Evolutionary conservation across 1,140 invertebrate genomes (phyloP).

Genomic region (Aphidius gifuensis): DNA sequence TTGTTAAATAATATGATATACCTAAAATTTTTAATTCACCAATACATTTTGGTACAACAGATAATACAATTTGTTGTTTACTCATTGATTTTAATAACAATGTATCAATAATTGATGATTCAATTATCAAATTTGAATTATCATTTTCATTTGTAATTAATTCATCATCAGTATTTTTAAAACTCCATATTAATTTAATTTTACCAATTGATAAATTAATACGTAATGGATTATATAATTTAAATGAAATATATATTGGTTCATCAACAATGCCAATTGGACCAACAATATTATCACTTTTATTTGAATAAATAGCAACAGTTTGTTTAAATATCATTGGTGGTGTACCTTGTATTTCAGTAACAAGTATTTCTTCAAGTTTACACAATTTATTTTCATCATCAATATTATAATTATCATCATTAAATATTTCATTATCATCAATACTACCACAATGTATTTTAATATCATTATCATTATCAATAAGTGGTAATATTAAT

Average conservation of each 20-base stretch:
- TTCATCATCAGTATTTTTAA: constrained; percentile 47
- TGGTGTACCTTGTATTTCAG: constrained; percentile 65
- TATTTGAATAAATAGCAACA: constrained; percentile 64
- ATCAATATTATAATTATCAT: constrained; percentile 22
- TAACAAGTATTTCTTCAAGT: constrained; percentile 76
- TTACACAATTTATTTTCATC: constrained; percentile 62
- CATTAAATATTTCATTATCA: constrained; percentile 39
- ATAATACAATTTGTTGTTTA: constrained; percentile 46
- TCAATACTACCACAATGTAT: constrained; percentile 61
- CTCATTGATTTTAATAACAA: constrained; percentile 46
- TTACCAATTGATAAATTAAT: constrained; percentile 70
- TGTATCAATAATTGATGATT: constrained; percentile 48
- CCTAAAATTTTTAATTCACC: constrained; percentile 47
- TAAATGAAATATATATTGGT: constrained; percentile 74
- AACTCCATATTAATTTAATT: constrained; percentile 78
- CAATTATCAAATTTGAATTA: constrained; percentile 38
- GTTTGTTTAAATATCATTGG: constrained; percentile 78
- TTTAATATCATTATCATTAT: constrained; percentile 62
- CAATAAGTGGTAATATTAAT: constrained; percentile 67
- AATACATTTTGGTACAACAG: constrained; percentile 38
- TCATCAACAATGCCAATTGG: constrained; percentile 76
- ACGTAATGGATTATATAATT: constrained; percentile 77
- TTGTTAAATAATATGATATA: constrained; percentile 44
- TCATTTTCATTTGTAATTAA: constrained; percentile 48
- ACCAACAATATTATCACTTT: constrained; percentile 64